These are phyloP conservation scores for Pissodes strobi DNA, from an alignment of 1,140 invertebrate species.

Conservation along the genomic window DNA sequence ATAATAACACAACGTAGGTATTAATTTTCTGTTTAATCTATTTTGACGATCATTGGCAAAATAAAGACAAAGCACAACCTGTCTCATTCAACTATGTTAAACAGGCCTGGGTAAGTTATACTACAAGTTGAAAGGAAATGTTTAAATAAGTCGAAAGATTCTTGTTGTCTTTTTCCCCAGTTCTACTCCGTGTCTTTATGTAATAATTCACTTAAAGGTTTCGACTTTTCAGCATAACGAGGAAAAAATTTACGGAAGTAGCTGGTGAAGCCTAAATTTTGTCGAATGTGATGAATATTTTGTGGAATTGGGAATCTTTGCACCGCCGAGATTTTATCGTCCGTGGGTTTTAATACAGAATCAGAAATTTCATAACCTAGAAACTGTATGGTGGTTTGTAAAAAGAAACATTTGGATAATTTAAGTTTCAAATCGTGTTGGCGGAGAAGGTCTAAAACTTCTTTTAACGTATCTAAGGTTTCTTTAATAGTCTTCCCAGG, in stretches of 20 bases:
- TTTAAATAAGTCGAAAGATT: conserved; percentile 34
- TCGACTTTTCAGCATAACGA: conserved; percentile 38
- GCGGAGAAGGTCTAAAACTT: too few species aligned
- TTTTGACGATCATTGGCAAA: too few species aligned
- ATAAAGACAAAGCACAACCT: too few species aligned
- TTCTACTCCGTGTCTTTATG: too few species aligned
- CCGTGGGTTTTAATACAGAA: not conserved
- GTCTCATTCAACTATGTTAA: too few species aligned
- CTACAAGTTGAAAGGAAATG: too few species aligned
- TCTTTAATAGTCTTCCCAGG: conserved; percentile 48
- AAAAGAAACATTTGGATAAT: conserved; percentile 28
- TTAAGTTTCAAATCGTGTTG: too few species aligned
- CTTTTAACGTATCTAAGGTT: conserved; percentile 32
- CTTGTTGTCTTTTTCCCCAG: too few species aligned
- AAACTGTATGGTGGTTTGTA: conserved; percentile 17
- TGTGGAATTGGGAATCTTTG: not conserved
- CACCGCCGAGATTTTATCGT: not conserved
- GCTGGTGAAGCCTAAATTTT: not conserved
- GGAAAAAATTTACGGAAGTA: conserved; percentile 46
- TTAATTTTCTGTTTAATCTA: too few species aligned
- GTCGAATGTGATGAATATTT: conserved; percentile 8
- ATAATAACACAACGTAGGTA: too few species aligned
- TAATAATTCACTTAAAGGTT: too few species aligned
- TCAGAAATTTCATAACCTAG: conserved; percentile 25
- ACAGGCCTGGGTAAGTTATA: too few species aligned